A percentile compares a stretch with the other conserved stretches of the same genome.
Evolutionary conservation across 2,888 invertebrate species (phyloP).

Genomic region (Chydorus sphaericus): DNA sequence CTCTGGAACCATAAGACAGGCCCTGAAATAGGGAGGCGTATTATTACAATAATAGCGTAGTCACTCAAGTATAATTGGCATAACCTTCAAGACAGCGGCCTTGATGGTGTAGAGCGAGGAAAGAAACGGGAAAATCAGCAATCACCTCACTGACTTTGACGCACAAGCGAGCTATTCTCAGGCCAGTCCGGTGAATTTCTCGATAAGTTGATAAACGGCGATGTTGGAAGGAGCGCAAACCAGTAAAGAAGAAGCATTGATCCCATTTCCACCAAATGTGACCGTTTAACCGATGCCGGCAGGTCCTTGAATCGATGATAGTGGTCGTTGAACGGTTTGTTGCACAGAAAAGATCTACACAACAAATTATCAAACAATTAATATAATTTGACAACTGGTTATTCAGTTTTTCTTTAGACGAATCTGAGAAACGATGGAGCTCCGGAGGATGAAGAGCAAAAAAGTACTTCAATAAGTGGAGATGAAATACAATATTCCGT

Average conservation of each 20-base stretch:
- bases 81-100: constrained; percentile 80
- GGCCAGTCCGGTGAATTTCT: constrained; percentile 95
- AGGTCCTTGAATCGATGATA: constrained; percentile 90
- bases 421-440: constrained; percentile 91
- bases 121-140: constrained; percentile 94
- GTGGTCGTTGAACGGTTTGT: constrained; percentile 87
- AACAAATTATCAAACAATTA: constrained; percentile 30
- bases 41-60: too few relatives aligned
- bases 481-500: constrained; percentile 80
- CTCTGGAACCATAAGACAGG: too few relatives aligned
- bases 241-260: constrained; percentile 64
- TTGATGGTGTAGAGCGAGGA: constrained; percentile 91
- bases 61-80: too few relatives aligned
- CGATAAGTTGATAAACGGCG: constrained; percentile 96
- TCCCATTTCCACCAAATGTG: constrained; percentile 86
- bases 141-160: constrained; percentile 97
- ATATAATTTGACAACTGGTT: background rate
- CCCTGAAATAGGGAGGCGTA: too few relatives aligned
- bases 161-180: constrained; percentile 84
- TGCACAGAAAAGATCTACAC: constrained; percentile 98
- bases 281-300: constrained; percentile 98
- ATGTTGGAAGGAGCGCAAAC: constrained; percentile 99
- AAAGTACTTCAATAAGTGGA: constrained; percentile 87
- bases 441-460: constrained; percentile 96
- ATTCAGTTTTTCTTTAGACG: too few relatives aligned